These are phyloP conservation scores for Cromileptes altivelis DNA, from an alignment of 2,113 vertebrate species.

Conservation along the genomic window DNA sequence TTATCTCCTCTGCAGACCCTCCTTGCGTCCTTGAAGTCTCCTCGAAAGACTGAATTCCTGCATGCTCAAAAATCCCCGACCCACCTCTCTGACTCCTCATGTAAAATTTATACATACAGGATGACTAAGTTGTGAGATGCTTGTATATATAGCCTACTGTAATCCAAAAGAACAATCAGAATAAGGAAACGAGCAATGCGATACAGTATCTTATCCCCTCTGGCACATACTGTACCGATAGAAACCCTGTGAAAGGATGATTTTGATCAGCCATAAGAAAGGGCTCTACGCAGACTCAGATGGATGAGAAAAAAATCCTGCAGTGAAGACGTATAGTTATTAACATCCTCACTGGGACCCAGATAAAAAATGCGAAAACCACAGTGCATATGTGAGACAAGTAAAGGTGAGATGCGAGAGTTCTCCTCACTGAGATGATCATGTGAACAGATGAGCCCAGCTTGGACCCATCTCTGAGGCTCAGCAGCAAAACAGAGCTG, in stretches of 20 bases:
- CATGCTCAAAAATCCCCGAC: conserved; percentile 6
- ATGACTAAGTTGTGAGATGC: conserved; percentile 18
- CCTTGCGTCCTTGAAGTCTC: not conserved
- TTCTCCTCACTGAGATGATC: conserved; percentile 65
- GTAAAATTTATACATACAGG: conserved; percentile 4
- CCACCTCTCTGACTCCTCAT: conserved; percentile 12
- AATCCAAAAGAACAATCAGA: conserved; percentile 7
- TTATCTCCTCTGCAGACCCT: not conserved
- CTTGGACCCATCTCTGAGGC: conserved; percentile 46
- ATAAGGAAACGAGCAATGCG: conserved; percentile 12
- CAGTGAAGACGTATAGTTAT: conserved; percentile 31
- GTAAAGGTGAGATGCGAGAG: conserved; percentile 74
- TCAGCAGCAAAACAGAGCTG: conserved; percentile 65
- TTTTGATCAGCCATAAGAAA: conserved; percentile 66
- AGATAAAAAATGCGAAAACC: conserved; percentile 59
- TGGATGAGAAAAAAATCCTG: conserved; percentile 34
- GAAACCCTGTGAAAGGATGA: conserved; percentile 49
- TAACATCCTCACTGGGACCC: conserved; percentile 42
- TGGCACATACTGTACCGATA: conserved; percentile 41
- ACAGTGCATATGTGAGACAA: conserved; percentile 55
- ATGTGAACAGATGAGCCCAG: conserved; percentile 67
- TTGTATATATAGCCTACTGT: not conserved
- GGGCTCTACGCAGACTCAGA: conserved; percentile 15
- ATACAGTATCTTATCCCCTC: conserved; percentile 50
- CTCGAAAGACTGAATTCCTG: not conserved